Conservation (phyloP, 2,888 invertebrate genomes). For the Drosophila acutilabella region DNA sequence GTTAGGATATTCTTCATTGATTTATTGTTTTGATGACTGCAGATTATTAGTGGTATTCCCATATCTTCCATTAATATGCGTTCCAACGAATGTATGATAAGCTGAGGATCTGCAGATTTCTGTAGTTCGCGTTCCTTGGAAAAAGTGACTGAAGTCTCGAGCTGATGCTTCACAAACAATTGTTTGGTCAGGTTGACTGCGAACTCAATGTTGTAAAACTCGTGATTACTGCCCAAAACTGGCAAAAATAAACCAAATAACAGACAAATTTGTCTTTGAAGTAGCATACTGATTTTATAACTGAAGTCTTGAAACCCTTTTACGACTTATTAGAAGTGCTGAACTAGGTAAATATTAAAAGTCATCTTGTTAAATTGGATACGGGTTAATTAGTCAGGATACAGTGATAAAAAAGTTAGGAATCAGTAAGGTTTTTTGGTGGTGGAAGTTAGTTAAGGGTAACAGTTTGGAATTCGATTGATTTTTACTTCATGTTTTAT, state of each 20-base stretch:
- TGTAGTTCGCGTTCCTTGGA: not conserved
- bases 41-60: slow-evolving; percentile 35
- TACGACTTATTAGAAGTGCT: not conserved
- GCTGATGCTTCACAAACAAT: slow-evolving; percentile 13
- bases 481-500: not conserved
- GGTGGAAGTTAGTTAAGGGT: not conserved
- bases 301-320: slow-evolving; percentile 3
- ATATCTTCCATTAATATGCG: slow-evolving; percentile 31
- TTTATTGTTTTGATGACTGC: slow-evolving; percentile 21
- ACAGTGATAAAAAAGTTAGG: not conserved
- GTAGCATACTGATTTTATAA: slow-evolving; percentile 24
- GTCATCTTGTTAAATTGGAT: slow-evolving; percentile 17
- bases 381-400: not conserved
- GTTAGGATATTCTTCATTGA: slow-evolving; percentile 12
- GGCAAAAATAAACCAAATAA: not conserved
- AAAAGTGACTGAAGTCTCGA: slow-evolving; percentile 32
- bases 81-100: slow-evolving; percentile 28
- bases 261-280: not conserved
- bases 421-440: not conserved
- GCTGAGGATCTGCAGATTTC: not conserved
- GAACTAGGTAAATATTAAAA: slow-evolving; percentile 2
- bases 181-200: slow-evolving; percentile 15
- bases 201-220: slow-evolving; percentile 23
- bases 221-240: too few species aligned
- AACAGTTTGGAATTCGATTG: not conserved